Percentiles rank a stretch among this genome's conserved stretches.
These are phyloP conservation scores for Ylistrum balloti DNA, from an alignment of 1,140 invertebrate genomes.

Conservation along the genomic window DNA sequence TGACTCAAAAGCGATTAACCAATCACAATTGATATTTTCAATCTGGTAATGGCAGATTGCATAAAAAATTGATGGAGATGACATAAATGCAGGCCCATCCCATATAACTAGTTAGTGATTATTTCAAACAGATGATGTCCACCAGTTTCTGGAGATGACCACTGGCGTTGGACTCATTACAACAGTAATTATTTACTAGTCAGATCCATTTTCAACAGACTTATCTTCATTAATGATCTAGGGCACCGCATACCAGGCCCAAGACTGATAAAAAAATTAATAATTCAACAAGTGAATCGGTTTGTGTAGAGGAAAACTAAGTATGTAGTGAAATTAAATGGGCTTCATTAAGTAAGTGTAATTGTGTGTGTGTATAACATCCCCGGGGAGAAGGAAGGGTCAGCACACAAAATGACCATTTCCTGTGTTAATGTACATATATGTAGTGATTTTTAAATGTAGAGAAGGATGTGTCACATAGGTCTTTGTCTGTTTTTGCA, in stretches of 20 bases:
- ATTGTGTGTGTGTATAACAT: not conserved
- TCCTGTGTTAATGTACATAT: not conserved
- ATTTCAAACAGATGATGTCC: not conserved
- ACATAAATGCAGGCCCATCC: not conserved
- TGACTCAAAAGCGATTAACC: constrained; percentile 2
- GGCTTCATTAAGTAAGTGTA: not conserved
- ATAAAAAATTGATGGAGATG: constrained; percentile 40
- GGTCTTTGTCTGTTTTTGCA: not conserved
- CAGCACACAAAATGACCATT: not conserved
- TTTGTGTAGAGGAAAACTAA: not conserved
- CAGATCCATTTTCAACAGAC: constrained; percentile 31
- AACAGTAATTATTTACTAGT: constrained; percentile 4
- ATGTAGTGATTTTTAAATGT: not conserved
- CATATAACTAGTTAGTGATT: constrained; percentile 20
- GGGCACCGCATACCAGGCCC: not conserved
- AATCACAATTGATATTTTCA: constrained; percentile 34
- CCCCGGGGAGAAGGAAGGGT: not conserved
- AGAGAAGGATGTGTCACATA: not conserved
- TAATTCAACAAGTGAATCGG: not conserved
- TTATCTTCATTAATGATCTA: constrained; percentile 28
- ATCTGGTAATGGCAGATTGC: constrained; percentile 37
- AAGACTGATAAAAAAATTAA: not conserved
- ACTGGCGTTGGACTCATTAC: not conserved
- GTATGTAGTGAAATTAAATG: constrained; percentile 15
- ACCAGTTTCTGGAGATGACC: not conserved